Conservation (phyloP, 2,113 vertebrate species). For the Gyps fulvus region DNA sequence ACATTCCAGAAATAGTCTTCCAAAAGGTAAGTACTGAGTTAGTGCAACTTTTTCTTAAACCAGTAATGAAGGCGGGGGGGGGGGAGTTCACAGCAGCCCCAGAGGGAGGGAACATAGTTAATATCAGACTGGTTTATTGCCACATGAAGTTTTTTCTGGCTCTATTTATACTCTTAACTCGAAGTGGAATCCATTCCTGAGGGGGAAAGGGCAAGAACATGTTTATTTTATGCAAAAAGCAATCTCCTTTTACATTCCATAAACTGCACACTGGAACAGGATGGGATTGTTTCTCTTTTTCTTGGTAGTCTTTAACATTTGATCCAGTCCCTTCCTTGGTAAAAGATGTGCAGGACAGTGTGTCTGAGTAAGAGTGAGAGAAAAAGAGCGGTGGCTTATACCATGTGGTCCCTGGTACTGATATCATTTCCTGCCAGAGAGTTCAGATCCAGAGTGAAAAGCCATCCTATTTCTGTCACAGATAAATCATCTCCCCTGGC, state of each 20-base stretch:
- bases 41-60: not conserved
- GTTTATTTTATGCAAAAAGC: not conserved
- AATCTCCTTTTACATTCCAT: not conserved
- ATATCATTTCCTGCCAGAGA: not conserved
- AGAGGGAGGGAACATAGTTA: not conserved
- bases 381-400: not conserved
- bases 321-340: rapidly evolving
- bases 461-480: not conserved
- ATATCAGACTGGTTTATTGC: not conserved
- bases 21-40: not conserved
- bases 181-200: not conserved
- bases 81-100: not conserved
- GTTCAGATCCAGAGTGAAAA: not conserved
- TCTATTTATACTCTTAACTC: constrained; percentile 15
- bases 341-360: not conserved
- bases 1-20: constrained; percentile 36
- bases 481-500: not conserved
- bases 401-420: not conserved
- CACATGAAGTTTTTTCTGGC: not conserved
- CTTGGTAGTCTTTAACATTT: not conserved
- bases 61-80: not conserved
- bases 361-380: not conserved
- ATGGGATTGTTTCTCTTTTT: not conserved
- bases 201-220: not conserved
- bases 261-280: not conserved